Evolutionary conservation across 2,113 vertebrate species (phyloP).

Genomic region (Oryzias woworae): DNA sequence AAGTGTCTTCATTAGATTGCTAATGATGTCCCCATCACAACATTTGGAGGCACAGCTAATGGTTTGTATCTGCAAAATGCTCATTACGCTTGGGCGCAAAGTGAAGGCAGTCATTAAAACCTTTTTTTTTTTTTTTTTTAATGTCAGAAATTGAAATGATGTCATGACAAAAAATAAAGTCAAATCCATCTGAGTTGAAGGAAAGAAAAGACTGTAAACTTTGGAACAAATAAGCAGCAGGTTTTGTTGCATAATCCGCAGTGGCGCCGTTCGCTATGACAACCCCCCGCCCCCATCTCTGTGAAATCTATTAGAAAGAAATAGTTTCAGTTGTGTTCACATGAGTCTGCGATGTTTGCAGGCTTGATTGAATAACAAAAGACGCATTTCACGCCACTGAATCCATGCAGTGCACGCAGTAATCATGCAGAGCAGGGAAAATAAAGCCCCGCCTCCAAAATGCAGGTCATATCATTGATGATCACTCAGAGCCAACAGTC

Average conservation of each 20-base stretch:
- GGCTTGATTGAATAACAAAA: constrained; percentile 55
- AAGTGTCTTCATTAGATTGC: constrained; percentile 42
- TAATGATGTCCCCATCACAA: constrained; percentile 53
- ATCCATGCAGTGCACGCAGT: constrained; percentile 1
- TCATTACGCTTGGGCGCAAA: constrained; percentile 24
- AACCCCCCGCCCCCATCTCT: constrained; percentile 21
- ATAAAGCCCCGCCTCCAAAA: constrained; percentile 1
- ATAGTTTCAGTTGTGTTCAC: constrained; percentile 36
- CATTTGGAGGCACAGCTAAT: constrained; percentile 40
- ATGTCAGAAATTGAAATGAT: no score
- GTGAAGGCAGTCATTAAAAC: neutral
- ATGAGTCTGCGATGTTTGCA: constrained; percentile 48
- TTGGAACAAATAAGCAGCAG: constrained; percentile 7
- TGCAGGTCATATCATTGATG: neutral
- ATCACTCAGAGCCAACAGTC: neutral
- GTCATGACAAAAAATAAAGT: no score
- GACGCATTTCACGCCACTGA: constrained; percentile 9
- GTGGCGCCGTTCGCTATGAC: constrained; percentile 38
- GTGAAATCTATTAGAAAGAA: constrained; percentile 51
- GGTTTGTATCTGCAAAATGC: constrained; percentile 37
- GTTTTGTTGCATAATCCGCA: constrained; percentile 27
- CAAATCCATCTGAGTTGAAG: no score
- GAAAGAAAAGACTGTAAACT: neutral
- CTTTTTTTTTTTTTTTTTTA: no score
- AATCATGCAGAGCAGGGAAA: neutral